A percentile compares a stretch with the other conserved stretches of the same genome.
phyloP scores from a whole-genome alignment of 1,140 invertebrate species.

The Drosophila carrolli region DNA sequence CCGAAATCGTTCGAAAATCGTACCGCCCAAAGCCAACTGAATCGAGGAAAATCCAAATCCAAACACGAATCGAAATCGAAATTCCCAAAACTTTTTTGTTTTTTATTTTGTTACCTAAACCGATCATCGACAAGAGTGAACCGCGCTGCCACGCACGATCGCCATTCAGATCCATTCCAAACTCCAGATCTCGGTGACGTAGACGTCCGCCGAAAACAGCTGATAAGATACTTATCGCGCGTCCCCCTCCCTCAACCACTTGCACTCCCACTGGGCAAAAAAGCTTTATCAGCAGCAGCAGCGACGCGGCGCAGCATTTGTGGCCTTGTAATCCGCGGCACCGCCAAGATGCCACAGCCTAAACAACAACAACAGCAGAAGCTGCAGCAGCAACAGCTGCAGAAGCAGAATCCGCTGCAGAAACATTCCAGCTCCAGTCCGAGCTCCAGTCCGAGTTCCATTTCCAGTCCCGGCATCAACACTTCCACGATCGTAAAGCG shows the following conservation, averaged over 20 bases:
- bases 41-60: constrained; percentile 14
- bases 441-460: constrained; percentile 6
- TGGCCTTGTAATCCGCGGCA: constrained; percentile 55
- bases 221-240: constrained; percentile 61
- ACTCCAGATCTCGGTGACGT: constrained; percentile 47
- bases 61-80: background rate
- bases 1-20: constrained; percentile 63
- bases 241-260: constrained; percentile 8
- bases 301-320: constrained; percentile 51
- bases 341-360: constrained; percentile 55
- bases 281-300: constrained; percentile 48
- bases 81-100: background rate
- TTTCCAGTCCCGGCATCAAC: background rate
- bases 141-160: constrained; percentile 2
- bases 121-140: background rate
- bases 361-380: constrained; percentile 35
- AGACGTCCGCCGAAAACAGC: constrained; percentile 20
- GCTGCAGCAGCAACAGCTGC: constrained; percentile 1
- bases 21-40: background rate
- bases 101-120: background rate
- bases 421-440: constrained; percentile 30
- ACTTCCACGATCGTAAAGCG: constrained; percentile 14
- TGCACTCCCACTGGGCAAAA: constrained; percentile 3
- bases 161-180: constrained; percentile 8
- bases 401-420: constrained; percentile 17